Base-by-base conservation (phyloP, 2,888 invertebrate genomes). In the Epinotia bilunana region DNA sequence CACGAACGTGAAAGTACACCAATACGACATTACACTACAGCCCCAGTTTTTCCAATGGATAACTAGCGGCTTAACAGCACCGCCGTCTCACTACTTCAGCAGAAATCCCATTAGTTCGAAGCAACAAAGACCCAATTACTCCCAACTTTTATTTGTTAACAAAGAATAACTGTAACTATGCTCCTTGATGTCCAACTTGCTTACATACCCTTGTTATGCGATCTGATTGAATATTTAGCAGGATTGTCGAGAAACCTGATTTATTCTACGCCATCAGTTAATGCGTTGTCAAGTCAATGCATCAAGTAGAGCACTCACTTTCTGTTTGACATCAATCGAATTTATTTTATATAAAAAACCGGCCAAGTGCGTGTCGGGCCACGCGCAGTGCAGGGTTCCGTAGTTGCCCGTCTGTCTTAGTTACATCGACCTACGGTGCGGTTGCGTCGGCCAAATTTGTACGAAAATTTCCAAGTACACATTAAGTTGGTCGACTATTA, bases 261-360 rank as follows among this genome's bases (percentile, higher is more conserved):
- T 60, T 46, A 69, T 69, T 58, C 43, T 60, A 46, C 46, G 58
- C 70, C 16, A 33, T 53, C 28, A 18, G 53, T 20, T 39, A 53
- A 62, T 53, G 46, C 62, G 53, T 62, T 62, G 53, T 62, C 33
- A 53, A 53, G 53, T 62, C 33, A 53, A 53, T 39, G 18, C 49
- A 70, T 70, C 62, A 62, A 63, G 20, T 18, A 12, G 39, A 63
- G 63, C 49, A 57, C 57, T 69, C 49, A 20, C 57, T 28, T 23
- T 57, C 20, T 23, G 73, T 62, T 20, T 68, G 68, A 46, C 58
- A 70, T n/a, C 12, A 61, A 73, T 73, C 60, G 28, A 60, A 69
- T 74, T 68, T 69, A 43, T 74, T 73, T 67, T 61, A 63, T 46
- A 43, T 63, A 69, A 20, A n/a, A n/a, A n/a, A n/a, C n/a, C n/a